Conservation (phyloP, 2,888 invertebrate species). For the Luperina nickerlii region DNA sequence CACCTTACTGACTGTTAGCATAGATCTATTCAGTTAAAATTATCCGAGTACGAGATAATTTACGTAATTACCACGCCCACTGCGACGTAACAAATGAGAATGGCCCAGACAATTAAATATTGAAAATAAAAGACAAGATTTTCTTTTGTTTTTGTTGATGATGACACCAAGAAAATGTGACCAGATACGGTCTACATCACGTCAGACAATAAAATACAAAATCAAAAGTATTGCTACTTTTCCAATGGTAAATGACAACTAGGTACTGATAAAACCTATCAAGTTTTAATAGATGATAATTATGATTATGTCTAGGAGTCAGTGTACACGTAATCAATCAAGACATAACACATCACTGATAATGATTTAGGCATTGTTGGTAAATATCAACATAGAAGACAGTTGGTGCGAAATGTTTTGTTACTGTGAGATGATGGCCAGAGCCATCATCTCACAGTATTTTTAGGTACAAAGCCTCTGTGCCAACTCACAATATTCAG, state of each 20-base stretch:
- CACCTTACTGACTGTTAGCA: slow-evolving; percentile 27
- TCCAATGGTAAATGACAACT: not conserved
- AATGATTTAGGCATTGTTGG: slow-evolving; percentile 53
- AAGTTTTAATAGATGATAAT: slow-evolving; percentile 13
- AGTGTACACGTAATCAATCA: slow-evolving; percentile 43
- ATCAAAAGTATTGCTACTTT: not conserved
- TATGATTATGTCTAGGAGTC: slow-evolving; percentile 2
- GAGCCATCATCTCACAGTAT: slow-evolving; percentile 53
- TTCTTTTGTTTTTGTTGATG: slow-evolving; percentile 11
- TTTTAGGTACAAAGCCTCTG: slow-evolving; percentile 59
- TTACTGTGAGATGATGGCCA: slow-evolving; percentile 30
- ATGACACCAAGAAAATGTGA: not conserved
- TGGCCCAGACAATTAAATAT: not conserved
- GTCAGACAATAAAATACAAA: slow-evolving; percentile 1
- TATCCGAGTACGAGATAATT: slow-evolving; percentile 50
- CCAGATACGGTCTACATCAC: not conserved
- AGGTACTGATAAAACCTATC: slow-evolving; percentile 16
- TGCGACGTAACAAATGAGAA: slow-evolving; percentile 12
- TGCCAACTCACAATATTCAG: slow-evolving; percentile 77
- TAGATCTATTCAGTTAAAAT: slow-evolving; percentile 41
- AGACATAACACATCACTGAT: slow-evolving; percentile 28
- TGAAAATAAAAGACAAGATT: slow-evolving; percentile 1
- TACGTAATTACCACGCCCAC: slow-evolving; percentile 54
- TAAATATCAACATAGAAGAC: slow-evolving; percentile 59
- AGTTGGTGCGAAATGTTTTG: slow-evolving; percentile 52